Evolutionary conservation across 2,888 invertebrate species (phyloP).

Genomic region (Eilema sororculum): DNA sequence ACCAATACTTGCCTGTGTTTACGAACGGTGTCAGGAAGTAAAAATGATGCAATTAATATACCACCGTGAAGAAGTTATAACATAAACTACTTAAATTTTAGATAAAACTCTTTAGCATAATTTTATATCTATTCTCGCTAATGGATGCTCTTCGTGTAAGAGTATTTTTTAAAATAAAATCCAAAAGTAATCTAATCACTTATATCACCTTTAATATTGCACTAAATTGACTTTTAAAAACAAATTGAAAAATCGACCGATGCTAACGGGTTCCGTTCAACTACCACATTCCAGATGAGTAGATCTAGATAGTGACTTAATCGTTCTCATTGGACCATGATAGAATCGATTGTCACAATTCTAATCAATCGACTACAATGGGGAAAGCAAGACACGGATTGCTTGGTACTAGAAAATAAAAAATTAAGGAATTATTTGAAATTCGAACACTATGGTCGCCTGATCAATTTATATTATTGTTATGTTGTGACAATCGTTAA

Average conservation of each 20-base stretch:
- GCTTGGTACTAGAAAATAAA: slow-evolving; percentile 34
- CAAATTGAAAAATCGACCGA: slow-evolving; percentile 2
- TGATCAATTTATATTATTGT: slow-evolving; percentile 25
- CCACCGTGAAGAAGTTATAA: background rate
- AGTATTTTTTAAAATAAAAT: background rate
- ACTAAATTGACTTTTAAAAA: background rate
- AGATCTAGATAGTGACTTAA: slow-evolving; percentile 27
- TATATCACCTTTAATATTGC: background rate
- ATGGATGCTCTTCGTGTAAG: slow-evolving; percentile 1
- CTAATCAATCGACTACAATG: slow-evolving; percentile 54
- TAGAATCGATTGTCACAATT: slow-evolving; percentile 57
- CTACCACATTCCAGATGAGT: slow-evolving; percentile 27
- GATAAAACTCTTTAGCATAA: background rate
- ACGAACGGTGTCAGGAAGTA: background rate
- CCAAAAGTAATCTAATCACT: background rate
- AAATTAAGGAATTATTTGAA: slow-evolving; percentile 32
- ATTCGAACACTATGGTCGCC: slow-evolving; percentile 20
- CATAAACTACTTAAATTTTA: slow-evolving; percentile 4
- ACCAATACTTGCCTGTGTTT: background rate
- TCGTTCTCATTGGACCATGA: slow-evolving; percentile 48
- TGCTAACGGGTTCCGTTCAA: background rate
- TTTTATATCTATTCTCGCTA: background rate
- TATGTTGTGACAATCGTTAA: slow-evolving; percentile 24
- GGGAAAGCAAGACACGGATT: slow-evolving; percentile 57
- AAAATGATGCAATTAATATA: background rate